Percentiles rank a stretch among this genome's conserved stretches.
Evolutionary conservation across 1,140 invertebrate genomes (phyloP).

Genomic region (Ceratoteleas bidentatus): DNA sequence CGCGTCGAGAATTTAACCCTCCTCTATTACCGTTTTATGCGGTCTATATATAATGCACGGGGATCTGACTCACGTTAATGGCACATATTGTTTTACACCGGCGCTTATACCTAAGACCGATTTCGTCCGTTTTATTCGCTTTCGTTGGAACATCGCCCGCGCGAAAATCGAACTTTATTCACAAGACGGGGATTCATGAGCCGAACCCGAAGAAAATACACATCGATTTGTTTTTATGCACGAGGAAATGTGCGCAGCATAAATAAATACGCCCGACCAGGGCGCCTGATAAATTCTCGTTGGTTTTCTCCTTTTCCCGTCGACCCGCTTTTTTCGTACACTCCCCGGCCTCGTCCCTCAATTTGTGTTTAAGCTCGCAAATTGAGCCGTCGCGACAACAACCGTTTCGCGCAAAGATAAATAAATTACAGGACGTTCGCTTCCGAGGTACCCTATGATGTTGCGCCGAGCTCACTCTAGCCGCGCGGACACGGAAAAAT

Average conservation of each 20-base stretch:
- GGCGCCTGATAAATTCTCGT: neutral
- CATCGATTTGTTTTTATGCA: conserved; percentile 14
- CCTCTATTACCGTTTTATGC: conserved; percentile 51
- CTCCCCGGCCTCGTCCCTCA: neutral
- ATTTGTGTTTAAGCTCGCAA: conserved; percentile 8
- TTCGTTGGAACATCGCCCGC: too few species aligned
- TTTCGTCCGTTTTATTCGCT: conserved; percentile 14
- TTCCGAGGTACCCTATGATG: conserved; percentile 8
- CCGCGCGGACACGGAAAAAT: conserved; percentile 56
- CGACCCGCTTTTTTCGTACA: too few species aligned
- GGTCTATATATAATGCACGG: conserved; percentile 56
- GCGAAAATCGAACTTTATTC: neutral
- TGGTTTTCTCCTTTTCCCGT: too few species aligned
- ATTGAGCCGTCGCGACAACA: conserved; percentile 7
- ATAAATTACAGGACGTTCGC: conserved; percentile 24
- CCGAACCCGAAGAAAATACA: neutral
- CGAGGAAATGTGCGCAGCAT: conserved; percentile 8
- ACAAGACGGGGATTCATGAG: neutral
- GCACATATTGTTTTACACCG: conserved; percentile 57
- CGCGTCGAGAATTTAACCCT: conserved; percentile 62
- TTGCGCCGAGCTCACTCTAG: conserved; percentile 39
- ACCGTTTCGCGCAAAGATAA: conserved; percentile 11
- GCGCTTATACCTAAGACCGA: conserved; percentile 24
- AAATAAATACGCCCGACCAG: conserved; percentile 22
- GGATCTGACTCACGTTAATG: conserved; percentile 60